Conservation (phyloP, 2,797 vertebrate genomes). For the Darevskia nairensis region DNA sequence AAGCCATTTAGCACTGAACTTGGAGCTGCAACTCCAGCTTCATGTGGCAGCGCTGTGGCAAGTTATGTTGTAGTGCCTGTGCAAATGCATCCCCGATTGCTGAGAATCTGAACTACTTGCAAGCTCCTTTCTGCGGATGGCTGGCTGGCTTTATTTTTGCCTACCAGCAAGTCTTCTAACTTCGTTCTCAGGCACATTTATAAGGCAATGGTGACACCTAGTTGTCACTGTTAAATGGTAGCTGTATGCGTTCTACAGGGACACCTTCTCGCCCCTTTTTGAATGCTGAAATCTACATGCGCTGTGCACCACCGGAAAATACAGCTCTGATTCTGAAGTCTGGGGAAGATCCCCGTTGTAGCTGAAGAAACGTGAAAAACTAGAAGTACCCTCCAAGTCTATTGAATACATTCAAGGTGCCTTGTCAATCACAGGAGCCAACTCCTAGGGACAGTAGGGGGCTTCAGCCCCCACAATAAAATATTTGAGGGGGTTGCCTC, state of each 20-base stretch:
- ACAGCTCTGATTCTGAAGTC: constrained; percentile 10
- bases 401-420: not conserved
- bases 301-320: not conserved
- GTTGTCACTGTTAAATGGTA: constrained; percentile 35
- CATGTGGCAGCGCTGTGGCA: not conserved
- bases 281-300: not conserved
- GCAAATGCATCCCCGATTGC: not conserved
- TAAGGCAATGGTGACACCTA: constrained; percentile 67
- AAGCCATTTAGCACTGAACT: not conserved
- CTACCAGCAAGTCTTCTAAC: rapidly evolving
- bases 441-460: no score
- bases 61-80: not conserved
- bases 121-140: not conserved
- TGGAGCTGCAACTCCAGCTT: not conserved
- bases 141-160: not conserved
- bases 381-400: not conserved
- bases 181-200: not conserved
- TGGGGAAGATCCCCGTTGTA: not conserved
- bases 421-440: not conserved
- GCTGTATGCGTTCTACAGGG: not conserved
- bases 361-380: not conserved
- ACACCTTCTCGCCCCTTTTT: constrained; percentile 14
- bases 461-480: no score
- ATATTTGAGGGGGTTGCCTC: no score
- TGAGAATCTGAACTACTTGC: not conserved